Percentiles rank a stretch among this genome's conserved stretches.
phyloP scores from a whole-genome alignment of 2,888 invertebrate genomes.

The Tipula confusa region DNA sequence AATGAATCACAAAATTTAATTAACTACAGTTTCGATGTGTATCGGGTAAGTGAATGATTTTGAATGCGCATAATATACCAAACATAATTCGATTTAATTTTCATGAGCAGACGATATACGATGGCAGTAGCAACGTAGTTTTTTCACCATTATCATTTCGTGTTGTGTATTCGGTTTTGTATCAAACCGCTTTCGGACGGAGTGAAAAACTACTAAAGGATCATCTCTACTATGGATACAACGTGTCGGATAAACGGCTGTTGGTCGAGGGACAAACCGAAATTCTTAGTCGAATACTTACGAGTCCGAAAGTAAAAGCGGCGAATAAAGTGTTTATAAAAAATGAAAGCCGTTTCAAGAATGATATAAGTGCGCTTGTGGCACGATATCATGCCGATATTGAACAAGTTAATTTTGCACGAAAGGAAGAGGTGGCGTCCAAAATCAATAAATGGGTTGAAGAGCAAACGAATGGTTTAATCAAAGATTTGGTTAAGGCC shows the following conservation, averaged over 20 bases:
- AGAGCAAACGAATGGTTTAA: slow-evolving; percentile 7
- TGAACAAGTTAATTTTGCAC: background rate
- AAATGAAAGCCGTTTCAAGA: background rate
- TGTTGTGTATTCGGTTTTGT: slow-evolving; percentile 1
- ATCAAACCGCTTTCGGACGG: background rate
- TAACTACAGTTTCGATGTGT: slow-evolving; percentile 26
- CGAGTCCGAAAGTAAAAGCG: background rate
- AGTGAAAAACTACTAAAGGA: background rate
- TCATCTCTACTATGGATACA: background rate
- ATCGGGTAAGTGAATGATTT: background rate
- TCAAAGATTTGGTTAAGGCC: background rate
- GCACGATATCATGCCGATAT: background rate
- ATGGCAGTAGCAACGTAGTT: background rate
- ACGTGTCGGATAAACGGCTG: background rate
- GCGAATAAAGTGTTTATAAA: slow-evolving; percentile 21
- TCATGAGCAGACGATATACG: background rate
- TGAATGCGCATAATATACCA: too few relatives aligned
- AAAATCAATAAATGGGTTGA: background rate
- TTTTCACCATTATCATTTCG: slow-evolving; percentile 26
- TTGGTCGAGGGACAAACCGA: background rate
- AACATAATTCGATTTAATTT: background rate
- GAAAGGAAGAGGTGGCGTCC: background rate
- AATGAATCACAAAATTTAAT: background rate
- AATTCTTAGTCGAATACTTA: background rate
- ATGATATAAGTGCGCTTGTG: background rate